Conservation (phyloP, 2,113 vertebrate genomes). For the Phyllopteryx taeniolatus region DNA sequence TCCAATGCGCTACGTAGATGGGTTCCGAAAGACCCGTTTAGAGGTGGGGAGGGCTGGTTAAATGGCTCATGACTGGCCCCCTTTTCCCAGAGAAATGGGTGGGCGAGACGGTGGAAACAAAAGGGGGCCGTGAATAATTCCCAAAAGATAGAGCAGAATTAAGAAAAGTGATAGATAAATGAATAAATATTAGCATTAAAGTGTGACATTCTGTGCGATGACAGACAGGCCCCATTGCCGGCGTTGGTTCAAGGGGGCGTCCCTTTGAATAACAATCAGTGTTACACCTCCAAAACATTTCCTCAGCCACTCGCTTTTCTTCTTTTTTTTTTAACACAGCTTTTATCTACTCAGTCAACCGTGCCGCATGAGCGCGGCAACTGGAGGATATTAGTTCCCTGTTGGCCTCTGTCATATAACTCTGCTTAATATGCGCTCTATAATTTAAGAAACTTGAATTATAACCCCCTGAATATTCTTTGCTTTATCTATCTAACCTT, state of each 20-base stretch:
- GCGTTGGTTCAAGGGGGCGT: conserved; percentile 59
- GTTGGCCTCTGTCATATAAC: conserved; percentile 76
- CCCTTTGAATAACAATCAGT: conserved; percentile 80
- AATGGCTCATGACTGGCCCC: conserved; percentile 81
- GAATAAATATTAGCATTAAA: conserved; percentile 59
- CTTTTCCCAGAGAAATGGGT: conserved; percentile 17
- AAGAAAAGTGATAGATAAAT: conserved; percentile 70
- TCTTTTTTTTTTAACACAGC: conserved; percentile 52
- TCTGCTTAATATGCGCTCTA: conserved; percentile 79
- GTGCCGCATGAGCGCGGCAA: conserved; percentile 66
- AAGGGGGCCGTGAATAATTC: conserved; percentile 63
- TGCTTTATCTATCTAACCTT: conserved; percentile 75
- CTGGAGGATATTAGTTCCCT: conserved; percentile 81
- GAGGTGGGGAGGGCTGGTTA: conserved; percentile 68
- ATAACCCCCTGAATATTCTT: conserved; percentile 70
- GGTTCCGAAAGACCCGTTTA: conserved; percentile 84
- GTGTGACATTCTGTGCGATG: conserved; percentile 71
- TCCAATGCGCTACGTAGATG: conserved; percentile 82
- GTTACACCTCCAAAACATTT: conserved; percentile 78
- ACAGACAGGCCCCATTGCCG: conserved; percentile 68
- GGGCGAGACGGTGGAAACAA: conserved; percentile 28
- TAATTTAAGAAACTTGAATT: conserved; percentile 78
- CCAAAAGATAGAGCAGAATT: conserved; percentile 70
- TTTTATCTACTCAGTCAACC: conserved; percentile 79
- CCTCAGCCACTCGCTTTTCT: conserved; percentile 74